phyloP scores from a whole-genome alignment of 2,113 vertebrate species.

The Cnemophilus loriae region DNA sequence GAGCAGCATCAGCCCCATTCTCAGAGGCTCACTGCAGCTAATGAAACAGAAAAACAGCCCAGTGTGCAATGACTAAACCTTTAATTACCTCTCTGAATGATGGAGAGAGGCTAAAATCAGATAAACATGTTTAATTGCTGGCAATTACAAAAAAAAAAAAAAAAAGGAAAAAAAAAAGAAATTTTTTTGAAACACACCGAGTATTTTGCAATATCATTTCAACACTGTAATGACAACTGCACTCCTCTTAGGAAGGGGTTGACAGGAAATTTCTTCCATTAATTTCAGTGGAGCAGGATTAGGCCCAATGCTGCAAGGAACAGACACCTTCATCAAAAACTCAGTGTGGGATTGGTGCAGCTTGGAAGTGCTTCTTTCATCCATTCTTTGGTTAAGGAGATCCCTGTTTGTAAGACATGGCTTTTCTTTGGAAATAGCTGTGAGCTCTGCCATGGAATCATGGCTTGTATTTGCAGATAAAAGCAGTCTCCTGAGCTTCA shows the following conservation, averaged over 20 bases:
- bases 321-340: background rate
- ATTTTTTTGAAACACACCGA: background rate
- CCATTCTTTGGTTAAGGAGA: background rate
- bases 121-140: constrained; percentile 44
- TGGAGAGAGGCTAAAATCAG: constrained; percentile 46
- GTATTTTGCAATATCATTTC: constrained; percentile 35
- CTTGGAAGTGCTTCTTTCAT: background rate
- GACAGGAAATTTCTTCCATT: constrained; percentile 13
- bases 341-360: background rate
- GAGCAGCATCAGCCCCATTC: background rate
- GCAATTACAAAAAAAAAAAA: constrained; percentile 28
- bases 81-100: constrained; percentile 52
- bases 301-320: background rate
- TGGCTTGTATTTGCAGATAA: background rate
- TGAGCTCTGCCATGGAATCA: background rate
- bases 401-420: background rate
- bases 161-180: background rate
- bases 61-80: constrained; percentile 45
- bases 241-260: background rate
- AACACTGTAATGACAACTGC: background rate
- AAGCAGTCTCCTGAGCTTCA: background rate
- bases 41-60: constrained; percentile 22
- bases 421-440: background rate
- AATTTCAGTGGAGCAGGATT: background rate
- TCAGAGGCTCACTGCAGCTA: background rate